Base-by-base conservation (phyloP, 1,140 invertebrate species). In the Mercenaria mercenaria region DNA sequence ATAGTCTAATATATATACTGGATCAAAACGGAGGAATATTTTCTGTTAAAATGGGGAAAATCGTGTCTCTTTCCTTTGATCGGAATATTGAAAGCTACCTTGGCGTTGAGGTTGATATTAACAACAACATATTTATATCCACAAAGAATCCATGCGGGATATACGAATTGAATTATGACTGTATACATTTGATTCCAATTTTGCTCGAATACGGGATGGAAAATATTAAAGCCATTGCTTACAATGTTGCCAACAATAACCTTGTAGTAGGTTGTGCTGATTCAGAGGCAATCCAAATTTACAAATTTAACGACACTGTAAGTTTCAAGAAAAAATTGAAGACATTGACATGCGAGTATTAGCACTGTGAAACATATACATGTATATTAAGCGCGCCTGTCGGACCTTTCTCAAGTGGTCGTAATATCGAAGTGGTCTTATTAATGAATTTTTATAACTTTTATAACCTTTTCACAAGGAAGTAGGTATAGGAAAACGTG, bases 171-270 rank as follows among this genome's bases (percentile, higher is more conserved):
- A 81, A 59, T 37, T 69, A 47, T 32, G 47, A 80, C 15, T 37
- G 86, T 10, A 80, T 56, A 56, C 56, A 80, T 64, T 15, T 81
- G n/a, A 76, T 85, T 67, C 83, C 83, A 18, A 43, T 85, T 23
- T 34, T 85, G 3, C 29, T 74, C 1, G 41, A 20, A 1, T 50
- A 47, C 34, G 69, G 50, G 8, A 26, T 26, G 6, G 39, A 74
- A 37, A 59, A 52, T 32, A 2, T 72, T 6, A 52, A 59, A 37
- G 50, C 20, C 26, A 26, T 72, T 74, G 32, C 32, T n/a, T n/a
- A n/a, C n/a, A 56, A 41, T 37, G 18, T 20, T 1, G 67, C 67
- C 20, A 50, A 26, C 15, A 85, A 85, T 47, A 47, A 15, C 47
- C 47, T 85, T 13, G 18, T 85, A 20, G 47, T 41, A 20, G 41